Percentiles rank a stretch among this genome's conserved stretches.
These are phyloP conservation scores for Embiotoca jacksoni DNA, from an alignment of 2,113 vertebrate species.

Conservation along the genomic window DNA sequence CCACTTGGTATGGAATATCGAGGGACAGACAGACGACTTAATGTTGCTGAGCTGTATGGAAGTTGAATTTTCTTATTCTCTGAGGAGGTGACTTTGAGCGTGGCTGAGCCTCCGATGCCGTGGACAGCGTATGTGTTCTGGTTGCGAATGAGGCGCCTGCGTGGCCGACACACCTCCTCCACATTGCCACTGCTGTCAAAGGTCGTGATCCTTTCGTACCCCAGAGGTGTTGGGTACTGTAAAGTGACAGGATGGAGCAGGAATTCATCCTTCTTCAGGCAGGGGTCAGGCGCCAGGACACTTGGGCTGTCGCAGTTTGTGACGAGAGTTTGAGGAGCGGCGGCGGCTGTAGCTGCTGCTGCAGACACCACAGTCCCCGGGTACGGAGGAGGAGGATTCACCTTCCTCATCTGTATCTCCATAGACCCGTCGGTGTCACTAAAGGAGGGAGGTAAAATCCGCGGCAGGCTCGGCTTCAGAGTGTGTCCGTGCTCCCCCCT, in stretches of 20 bases:
- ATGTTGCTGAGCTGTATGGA: slow-evolving; percentile 93
- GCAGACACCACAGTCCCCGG: slow-evolving; percentile 90
- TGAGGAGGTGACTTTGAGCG: slow-evolving; percentile 91
- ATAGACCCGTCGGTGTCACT: slow-evolving; percentile 85
- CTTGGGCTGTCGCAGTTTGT: slow-evolving; percentile 83
- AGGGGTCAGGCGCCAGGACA: slow-evolving; percentile 86
- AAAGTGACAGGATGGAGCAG: slow-evolving; percentile 88
- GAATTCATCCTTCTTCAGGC: slow-evolving; percentile 93
- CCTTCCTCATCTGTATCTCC: slow-evolving; percentile 90
- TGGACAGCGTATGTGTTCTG: slow-evolving; percentile 92
- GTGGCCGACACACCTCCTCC: slow-evolving; percentile 96
- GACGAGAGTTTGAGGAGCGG: slow-evolving; percentile 80
- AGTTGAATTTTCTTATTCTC: slow-evolving; percentile 94
- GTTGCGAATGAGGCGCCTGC: slow-evolving; percentile 90
- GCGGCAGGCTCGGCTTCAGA: slow-evolving; percentile 81
- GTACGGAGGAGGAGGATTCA: slow-evolving; percentile 93
- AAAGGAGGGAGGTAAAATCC: slow-evolving; percentile 81
- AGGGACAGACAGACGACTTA: slow-evolving; percentile 93
- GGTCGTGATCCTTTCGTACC: slow-evolving; percentile 97
- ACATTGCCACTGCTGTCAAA: slow-evolving; percentile 99
- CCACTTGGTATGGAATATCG: slow-evolving; percentile 95
- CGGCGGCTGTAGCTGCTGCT: slow-evolving; percentile 64
- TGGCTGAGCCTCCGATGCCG: slow-evolving; percentile 92
- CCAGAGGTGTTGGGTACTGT: slow-evolving; percentile 92
- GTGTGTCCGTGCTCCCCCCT: slow-evolving; percentile 86